Conservation (phyloP, 2,797 vertebrate species). For the Bovichtus diacanthus region DNA sequence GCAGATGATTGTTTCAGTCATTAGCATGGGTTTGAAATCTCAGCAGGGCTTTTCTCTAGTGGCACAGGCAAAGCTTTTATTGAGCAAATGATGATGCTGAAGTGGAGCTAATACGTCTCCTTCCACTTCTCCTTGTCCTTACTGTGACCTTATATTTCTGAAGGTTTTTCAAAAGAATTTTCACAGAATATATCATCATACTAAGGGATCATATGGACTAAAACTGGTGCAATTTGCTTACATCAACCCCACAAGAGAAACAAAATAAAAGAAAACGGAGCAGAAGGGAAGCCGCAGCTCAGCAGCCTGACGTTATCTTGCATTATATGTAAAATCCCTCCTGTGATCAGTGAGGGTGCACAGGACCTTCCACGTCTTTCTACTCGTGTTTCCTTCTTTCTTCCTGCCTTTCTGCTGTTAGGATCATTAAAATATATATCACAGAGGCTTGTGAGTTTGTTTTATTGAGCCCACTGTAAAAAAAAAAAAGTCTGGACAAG, state of each 20-base stretch:
- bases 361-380: too few relatives aligned
- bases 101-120: slow-evolving; percentile 18
- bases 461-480: neutral
- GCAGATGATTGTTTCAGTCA: slow-evolving; percentile 66
- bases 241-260: neutral
- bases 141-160: slow-evolving; percentile 12
- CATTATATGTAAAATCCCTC: neutral
- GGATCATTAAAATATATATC: neutral
- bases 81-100: slow-evolving; percentile 54
- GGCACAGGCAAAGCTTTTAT: slow-evolving; percentile 49
- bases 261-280: neutral
- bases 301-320: slow-evolving; percentile 1
- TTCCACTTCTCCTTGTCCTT: slow-evolving; percentile 20
- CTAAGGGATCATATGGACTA: neutral
- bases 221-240: neutral
- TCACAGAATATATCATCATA: neutral
- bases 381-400: too few relatives aligned
- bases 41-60: slow-evolving; percentile 51
- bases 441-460: neutral
- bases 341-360: too few relatives aligned
- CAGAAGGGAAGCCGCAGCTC: neutral
- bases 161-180: neutral
- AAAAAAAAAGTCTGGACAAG: neutral
- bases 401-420: neutral
- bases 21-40: slow-evolving; percentile 50